Evolutionary conservation across 1,140 invertebrate genomes (phyloP), one percentile per base, ranked within the genome.

Genomic region (Pogonus chalceus): DNA sequence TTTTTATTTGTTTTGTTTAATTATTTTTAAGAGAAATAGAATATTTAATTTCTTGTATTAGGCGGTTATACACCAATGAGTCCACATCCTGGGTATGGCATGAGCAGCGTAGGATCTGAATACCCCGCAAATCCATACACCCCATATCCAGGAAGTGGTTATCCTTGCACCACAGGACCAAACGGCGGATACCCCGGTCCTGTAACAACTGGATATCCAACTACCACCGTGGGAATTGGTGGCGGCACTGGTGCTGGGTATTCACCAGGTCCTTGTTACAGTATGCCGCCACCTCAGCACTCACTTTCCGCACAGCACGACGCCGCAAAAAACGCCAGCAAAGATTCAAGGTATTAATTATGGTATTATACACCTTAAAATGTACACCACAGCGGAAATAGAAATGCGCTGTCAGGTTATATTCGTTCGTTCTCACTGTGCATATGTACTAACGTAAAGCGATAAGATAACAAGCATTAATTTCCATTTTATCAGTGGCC

Each of bases 21-120:
- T n/a, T n/a, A n/a, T n/a, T n/a, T n/a, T n/a, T n/a, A n/a, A n/a
- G n/a, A n/a, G n/a, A n/a, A n/a, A n/a, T n/a, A n/a, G n/a, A n/a
- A n/a, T n/a, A n/a, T n/a, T n/a, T n/a, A n/a, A n/a, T n/a, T n/a
- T n/a, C n/a, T n/a, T n/a, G n/a, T 52, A 23, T 23, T 56, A 57
- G 2, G 67, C 88, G 87, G 85, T 52, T 90, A 90, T 64, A 82
- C 82, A 37, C 81, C 83, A 14, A 83, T 86, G 69, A 89, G 86
- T 67, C 87, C 87, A 1, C 87, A 89, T 71, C 86, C 86, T 2
- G 85, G 86, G 0, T 90, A 90, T 65, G 85, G 85, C 0, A 87
- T 88, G 75, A 74, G 76, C 2, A 81, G 80, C 2, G 79, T 82
- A 16, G 83, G 87, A 59, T 79, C 85, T 0, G 86, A 88, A 66